Conservation (phyloP, 1,140 invertebrate species). For the Aphelinus atriplicis region DNA sequence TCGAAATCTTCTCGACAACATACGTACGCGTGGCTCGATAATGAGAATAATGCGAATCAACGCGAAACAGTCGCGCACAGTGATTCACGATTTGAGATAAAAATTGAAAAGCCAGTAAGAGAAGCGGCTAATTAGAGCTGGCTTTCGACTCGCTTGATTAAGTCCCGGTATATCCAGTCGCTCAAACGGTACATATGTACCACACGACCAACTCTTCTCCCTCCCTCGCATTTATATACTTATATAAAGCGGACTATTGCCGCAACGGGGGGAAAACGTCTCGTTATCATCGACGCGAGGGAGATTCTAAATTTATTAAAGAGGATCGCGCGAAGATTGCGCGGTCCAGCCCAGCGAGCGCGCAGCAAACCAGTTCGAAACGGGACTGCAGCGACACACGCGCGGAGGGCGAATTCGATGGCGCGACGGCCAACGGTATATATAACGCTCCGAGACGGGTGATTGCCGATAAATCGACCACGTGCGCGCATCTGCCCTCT, state of each 20-base stretch:
- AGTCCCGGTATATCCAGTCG: too few relatives aligned
- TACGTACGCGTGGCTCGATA: too few relatives aligned
- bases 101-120: not conserved
- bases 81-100: too few relatives aligned
- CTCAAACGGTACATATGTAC: too few relatives aligned
- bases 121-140: constrained; percentile 3
- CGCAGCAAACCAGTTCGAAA: constrained; percentile 30
- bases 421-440: constrained; percentile 8
- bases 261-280: too few relatives aligned
- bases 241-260: too few relatives aligned
- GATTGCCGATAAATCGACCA: constrained; percentile 30
- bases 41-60: not conserved
- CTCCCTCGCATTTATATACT: not conserved
- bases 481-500: not conserved
- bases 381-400: constrained; percentile 5
- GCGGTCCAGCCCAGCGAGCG: too few relatives aligned
- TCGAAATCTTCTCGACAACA: too few relatives aligned
- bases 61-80: not conserved
- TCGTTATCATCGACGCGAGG: too few relatives aligned
- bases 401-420: not conserved
- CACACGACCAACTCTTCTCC: not conserved
- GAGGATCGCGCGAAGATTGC: not conserved
- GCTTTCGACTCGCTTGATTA: too few relatives aligned
- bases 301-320: constrained; percentile 17
- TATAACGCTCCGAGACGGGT: not conserved